These are phyloP conservation scores for Petrolisthes manimaculis DNA, from an alignment of 2,888 invertebrate genomes.

Conservation along the genomic window DNA sequence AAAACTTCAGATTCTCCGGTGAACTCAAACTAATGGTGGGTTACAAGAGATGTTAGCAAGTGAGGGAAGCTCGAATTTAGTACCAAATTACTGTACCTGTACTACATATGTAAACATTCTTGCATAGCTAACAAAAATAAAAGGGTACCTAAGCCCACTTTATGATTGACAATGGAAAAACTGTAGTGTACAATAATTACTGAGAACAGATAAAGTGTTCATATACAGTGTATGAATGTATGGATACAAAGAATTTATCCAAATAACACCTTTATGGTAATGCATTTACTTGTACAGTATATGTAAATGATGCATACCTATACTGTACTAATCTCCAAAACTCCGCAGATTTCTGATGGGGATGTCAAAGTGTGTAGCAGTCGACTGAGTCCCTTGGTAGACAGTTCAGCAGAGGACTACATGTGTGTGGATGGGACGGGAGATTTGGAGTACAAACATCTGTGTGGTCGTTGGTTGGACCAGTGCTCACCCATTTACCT, in stretches of 20 bases:
- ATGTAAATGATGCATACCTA: background rate
- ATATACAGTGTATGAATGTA: background rate
- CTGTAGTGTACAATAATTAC: background rate
- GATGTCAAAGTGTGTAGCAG: constrained; percentile 32
- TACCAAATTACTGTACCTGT: background rate
- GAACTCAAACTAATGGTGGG: constrained; percentile 46
- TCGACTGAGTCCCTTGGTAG: constrained; percentile 32
- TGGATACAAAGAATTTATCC: background rate
- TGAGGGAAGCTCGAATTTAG: no score
- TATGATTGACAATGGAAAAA: background rate
- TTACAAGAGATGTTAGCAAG: background rate
- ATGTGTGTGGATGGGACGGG: background rate
- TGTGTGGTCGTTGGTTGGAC: constrained; percentile 42
- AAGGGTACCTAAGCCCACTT: background rate
- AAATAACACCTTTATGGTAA: background rate
- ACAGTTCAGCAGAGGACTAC: background rate
- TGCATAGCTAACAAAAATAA: background rate
- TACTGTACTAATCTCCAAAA: background rate
- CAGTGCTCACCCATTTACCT: constrained; percentile 56
- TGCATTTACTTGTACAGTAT: background rate
- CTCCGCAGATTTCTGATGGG: constrained; percentile 11
- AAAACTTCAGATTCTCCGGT: constrained; percentile 50
- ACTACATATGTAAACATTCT: background rate
- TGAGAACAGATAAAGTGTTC: background rate
- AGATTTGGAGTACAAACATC: constrained; percentile 25